phyloP scores from a whole-genome alignment of 2,888 invertebrate genomes.

The Ceraclea dissimilis region DNA sequence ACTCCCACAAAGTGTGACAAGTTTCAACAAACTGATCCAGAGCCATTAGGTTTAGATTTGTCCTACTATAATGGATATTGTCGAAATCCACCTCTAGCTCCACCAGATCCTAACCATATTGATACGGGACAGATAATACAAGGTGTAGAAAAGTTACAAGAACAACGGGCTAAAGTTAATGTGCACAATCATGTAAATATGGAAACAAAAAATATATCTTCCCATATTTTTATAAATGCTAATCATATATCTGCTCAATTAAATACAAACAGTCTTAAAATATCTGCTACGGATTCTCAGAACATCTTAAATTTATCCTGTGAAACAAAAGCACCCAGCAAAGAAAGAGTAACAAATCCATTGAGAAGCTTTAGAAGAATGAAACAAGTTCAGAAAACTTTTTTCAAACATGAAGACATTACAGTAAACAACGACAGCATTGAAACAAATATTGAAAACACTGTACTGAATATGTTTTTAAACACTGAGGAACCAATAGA shows the following conservation, averaged over 20 bases:
- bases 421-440: background rate
- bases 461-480: background rate
- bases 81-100: background rate
- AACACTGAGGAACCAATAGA: slow-evolving; percentile 17
- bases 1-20: slow-evolving; percentile 21
- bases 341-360: slow-evolving; percentile 10
- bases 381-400: slow-evolving; percentile 14
- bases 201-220: slow-evolving; percentile 8
- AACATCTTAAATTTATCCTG: slow-evolving; percentile 7
- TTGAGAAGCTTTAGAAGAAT: slow-evolving; percentile 20
- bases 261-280: slow-evolving; percentile 1
- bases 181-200: slow-evolving; percentile 2
- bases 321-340: background rate
- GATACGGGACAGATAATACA: slow-evolving; percentile 15
- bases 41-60: background rate
- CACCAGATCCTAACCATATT: slow-evolving; percentile 8
- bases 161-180: slow-evolving; percentile 8
- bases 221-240: slow-evolving; percentile 4
- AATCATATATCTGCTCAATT: slow-evolving; percentile 7
- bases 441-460: background rate
- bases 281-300: slow-evolving; percentile 9
- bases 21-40: slow-evolving; percentile 20
- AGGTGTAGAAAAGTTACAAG: background rate
- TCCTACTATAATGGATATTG: background rate
- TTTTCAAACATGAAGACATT: slow-evolving; percentile 4